These are phyloP conservation scores for Chrysolina haemoptera DNA, from an alignment of 2,888 invertebrate genomes.

Conservation along the genomic window DNA sequence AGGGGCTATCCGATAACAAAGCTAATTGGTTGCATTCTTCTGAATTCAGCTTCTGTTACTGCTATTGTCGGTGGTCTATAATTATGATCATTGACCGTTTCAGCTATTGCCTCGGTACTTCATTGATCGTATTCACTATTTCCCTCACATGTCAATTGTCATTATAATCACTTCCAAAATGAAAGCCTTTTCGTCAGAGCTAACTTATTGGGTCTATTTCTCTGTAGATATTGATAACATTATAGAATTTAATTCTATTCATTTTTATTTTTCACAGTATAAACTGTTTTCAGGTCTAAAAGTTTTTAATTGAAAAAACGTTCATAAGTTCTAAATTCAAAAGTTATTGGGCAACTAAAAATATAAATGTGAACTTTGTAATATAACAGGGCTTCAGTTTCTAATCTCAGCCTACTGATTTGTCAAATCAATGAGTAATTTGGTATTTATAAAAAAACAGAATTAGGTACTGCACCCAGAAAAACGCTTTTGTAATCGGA, in stretches of 20 bases:
- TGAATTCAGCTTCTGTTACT: constrained; percentile 33
- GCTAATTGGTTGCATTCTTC: constrained; percentile 40
- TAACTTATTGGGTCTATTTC: background rate
- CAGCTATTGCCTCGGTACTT: constrained; percentile 6
- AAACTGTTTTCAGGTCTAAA: too few species aligned
- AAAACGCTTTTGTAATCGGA: background rate
- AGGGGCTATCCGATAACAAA: constrained; percentile 42
- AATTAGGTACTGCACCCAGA: background rate
- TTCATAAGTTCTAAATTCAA: background rate
- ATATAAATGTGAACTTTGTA: too few species aligned
- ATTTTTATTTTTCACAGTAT: too few species aligned
- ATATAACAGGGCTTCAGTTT: too few species aligned
- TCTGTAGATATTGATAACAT: background rate
- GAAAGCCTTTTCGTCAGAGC: background rate
- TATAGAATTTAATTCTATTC: too few species aligned
- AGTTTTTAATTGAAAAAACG: too few species aligned
- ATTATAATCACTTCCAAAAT: constrained; percentile 3
- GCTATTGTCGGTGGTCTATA: constrained; percentile 31
- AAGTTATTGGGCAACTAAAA: too few species aligned
- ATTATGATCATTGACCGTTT: constrained; percentile 27
- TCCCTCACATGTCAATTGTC: constrained; percentile 18
- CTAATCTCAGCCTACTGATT: too few species aligned
- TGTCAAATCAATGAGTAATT: too few species aligned
- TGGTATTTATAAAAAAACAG: too few species aligned
- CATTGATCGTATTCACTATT: constrained; percentile 7